Evolutionary conservation across 2,888 invertebrate genomes (phyloP), one percentile per base, ranked within the genome.

Genomic region (Eupelmus urozonus): DNA sequence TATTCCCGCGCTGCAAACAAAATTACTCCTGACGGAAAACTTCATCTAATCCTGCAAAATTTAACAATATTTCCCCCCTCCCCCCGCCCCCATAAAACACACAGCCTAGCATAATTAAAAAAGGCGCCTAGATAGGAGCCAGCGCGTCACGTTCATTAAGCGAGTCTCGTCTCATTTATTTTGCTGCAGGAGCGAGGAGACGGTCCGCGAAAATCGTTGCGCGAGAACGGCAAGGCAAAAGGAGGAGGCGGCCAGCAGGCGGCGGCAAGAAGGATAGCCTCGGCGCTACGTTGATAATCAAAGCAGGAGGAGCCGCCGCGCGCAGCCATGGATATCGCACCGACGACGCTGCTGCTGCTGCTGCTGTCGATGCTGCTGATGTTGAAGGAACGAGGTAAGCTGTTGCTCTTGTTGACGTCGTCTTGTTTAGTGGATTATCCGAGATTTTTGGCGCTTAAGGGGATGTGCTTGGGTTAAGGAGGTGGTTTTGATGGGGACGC

Each of bases 381-480:
- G 18, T 82, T 86, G 57, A 81, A 82, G 42, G 86, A 84, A 78
- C 82, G 84, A 71, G 86, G 87, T 86, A 73, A 85, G 76, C 76
- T 9, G 27, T 27, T 49, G 40, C 20, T 13, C 16, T n/a, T 3
- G 4, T 9, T n/a, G n/a, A 11, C n/a, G 18, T 60, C n/a, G n/a
- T 9, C 49, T 27, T 57, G 27, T 57, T 27, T 57, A n/a, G n/a
- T n/a, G n/a, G n/a, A n/a, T n/a, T n/a, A n/a, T n/a, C n/a, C n/a
- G n/a, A n/a, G n/a, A n/a, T n/a, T n/a, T n/a, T n/a, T n/a, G n/a
- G n/a, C n/a, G n/a, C n/a, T n/a, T n/a, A n/a, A n/a, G n/a, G n/a
- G n/a, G n/a, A n/a, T n/a, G n/a, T n/a, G n/a, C n/a, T n/a, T n/a
- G n/a, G n/a, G n/a, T n/a, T n/a, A n/a, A n/a, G n/a, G n/a, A n/a